These are phyloP conservation scores for Prochilodus magdalenae DNA, from an alignment of 2,113 vertebrate species.

Conservation along the genomic window DNA sequence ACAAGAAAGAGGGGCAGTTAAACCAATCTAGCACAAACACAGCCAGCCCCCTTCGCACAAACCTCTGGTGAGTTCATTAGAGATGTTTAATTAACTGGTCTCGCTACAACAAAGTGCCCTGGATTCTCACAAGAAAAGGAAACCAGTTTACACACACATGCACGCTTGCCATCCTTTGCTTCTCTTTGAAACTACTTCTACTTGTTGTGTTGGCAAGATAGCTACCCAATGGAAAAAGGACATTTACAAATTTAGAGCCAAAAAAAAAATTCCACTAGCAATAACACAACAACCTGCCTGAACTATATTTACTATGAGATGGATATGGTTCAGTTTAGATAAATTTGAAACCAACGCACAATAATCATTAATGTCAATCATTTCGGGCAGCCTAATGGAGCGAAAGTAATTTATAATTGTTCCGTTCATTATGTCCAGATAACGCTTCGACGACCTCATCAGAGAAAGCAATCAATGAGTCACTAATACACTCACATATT, in stretches of 20 bases:
- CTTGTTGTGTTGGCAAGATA: conserved; percentile 37
- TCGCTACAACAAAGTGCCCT: conserved; percentile 68
- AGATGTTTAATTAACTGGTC: conserved; percentile 73
- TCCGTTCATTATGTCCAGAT: conserved; percentile 35
- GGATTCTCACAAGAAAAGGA: conserved; percentile 49
- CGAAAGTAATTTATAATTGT: background rate
- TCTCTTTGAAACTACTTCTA: conserved; percentile 28
- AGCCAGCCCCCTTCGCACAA: conserved; percentile 54
- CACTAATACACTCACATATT: conserved; percentile 19
- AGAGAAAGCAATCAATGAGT: conserved; percentile 31
- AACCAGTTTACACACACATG: conserved; percentile 34
- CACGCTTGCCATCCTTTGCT: conserved; percentile 1
- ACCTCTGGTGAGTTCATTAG: conserved; percentile 71
- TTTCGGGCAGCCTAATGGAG: conserved; percentile 9
- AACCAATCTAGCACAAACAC: conserved; percentile 51
- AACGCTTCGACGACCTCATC: conserved; percentile 26
- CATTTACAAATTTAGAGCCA: background rate
- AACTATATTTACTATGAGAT: background rate
- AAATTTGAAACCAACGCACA: background rate
- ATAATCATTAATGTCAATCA: conserved; percentile 33
- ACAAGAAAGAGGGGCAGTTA: conserved; percentile 49
- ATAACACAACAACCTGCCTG: background rate
- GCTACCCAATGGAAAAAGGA: background rate
- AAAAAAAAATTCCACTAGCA: background rate
- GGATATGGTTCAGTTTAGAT: conserved; percentile 6